A percentile compares a stretch with the other conserved stretches of the same genome.
These are phyloP conservation scores for Pangasianodon hypophthalmus DNA, from an alignment of 2,113 vertebrate species.

Conservation along the genomic window DNA sequence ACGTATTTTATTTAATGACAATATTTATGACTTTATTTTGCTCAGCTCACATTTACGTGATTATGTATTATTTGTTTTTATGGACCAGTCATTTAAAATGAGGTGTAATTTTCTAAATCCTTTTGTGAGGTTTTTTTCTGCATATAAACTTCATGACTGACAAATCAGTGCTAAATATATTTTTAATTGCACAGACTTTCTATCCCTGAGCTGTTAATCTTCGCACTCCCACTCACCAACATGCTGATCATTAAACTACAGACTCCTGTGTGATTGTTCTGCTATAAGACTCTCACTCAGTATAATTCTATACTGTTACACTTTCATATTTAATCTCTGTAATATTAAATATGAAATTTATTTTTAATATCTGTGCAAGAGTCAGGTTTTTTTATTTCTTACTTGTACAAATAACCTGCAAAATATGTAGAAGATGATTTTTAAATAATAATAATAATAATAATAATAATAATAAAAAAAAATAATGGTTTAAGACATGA, in stretches of 20 bases:
- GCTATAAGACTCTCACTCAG: not conserved
- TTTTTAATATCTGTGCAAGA: too few species aligned
- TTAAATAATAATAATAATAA: too few species aligned
- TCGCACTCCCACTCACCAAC: not conserved
- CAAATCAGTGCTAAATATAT: not conserved
- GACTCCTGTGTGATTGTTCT: not conserved
- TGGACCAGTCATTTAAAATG: not conserved
- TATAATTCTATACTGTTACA: not conserved
- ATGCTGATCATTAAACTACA: not conserved
- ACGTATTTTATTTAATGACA: not conserved
- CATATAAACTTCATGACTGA: not conserved
- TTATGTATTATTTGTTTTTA: not conserved
- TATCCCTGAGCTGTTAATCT: too few species aligned
- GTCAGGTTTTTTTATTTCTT: too few species aligned
- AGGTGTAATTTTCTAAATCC: not conserved
- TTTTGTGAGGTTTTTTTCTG: not conserved
- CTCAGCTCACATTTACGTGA: not conserved
- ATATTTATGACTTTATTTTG: not conserved
- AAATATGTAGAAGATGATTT: too few species aligned
- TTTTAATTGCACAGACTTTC: too few species aligned
- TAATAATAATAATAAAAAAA: too few species aligned
- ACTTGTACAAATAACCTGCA: too few species aligned
- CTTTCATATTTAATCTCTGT: not conserved
- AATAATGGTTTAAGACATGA: too few species aligned
- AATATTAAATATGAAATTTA: too few species aligned